phyloP scores from a whole-genome alignment of 2,888 invertebrate species.

The Cremastobaeus sp. region DNA sequence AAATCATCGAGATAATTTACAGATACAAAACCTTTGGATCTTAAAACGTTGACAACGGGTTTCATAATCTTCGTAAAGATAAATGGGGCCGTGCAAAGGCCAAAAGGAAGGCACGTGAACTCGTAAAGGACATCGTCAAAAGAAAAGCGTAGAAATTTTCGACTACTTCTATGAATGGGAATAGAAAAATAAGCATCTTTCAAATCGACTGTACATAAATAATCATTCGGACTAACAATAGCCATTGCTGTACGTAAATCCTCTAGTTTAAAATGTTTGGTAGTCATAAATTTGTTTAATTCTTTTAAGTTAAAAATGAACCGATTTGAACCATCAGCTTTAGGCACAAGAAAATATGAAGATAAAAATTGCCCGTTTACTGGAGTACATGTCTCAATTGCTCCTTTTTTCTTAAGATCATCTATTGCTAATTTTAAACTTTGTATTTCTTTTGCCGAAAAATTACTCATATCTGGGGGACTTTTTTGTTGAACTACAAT shows the following conservation, averaged over 20 bases:
- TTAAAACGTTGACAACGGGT: background rate
- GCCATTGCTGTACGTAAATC: background rate
- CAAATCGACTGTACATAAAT: background rate
- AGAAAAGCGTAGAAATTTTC: too few relatives aligned
- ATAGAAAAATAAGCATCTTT: too few relatives aligned
- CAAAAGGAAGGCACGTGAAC: background rate
- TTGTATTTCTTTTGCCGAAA: background rate
- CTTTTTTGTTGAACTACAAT: background rate
- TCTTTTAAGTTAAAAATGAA: too few relatives aligned
- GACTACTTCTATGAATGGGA: too few relatives aligned
- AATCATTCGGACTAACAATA: background rate
- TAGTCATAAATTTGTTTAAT: too few relatives aligned
- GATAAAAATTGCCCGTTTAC: background rate
- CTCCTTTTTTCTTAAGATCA: background rate
- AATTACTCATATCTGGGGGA: background rate
- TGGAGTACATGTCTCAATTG: background rate
- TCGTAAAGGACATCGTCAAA: too few relatives aligned
- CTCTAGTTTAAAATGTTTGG: too few relatives aligned
- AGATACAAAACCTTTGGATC: background rate
- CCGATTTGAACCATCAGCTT: too few relatives aligned
- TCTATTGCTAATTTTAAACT: background rate
- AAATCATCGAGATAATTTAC: constrained; percentile 1
- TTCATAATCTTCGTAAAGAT: constrained; percentile 2
- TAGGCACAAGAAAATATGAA: background rate
- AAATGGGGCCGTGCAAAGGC: constrained; percentile 1